Base-by-base conservation (phyloP, 2,888 invertebrate species). In the Caenorhabditis sp. region DNA sequence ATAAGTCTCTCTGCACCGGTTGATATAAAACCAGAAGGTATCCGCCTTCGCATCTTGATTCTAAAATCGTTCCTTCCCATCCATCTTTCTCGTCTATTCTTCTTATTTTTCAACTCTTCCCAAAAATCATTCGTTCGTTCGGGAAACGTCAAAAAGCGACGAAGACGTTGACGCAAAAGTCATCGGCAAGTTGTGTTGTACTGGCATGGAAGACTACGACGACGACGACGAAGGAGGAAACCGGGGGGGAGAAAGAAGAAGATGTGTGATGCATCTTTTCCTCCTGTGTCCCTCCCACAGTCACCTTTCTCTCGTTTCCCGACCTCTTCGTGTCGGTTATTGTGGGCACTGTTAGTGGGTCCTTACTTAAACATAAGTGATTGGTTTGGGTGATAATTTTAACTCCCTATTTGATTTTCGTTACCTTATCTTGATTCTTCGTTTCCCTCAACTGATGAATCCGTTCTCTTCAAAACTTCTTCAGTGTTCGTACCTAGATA, bases 201-300 rank as follows among this genome's bases (percentile, higher is more conserved):
- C 64, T 54, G 69, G 16, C 56, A 28, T 41, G 7, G 49, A 56
- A 54, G 54, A 54, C 4, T 63, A 51, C 56, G 44, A 56, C 19
- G 49, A 56, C 19, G 49, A 56, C 24, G 24, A 54, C 1, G 64
- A 54, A 54, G 61, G 28, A 16, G 59, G 44, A 68, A 26, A 51
- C 16, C 35, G 69, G 58, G 26, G 66, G 22, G 56, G 56, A 28
- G 47, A 61, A 24, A 44, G 22, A 77, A 35, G 66, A 56, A 72
- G 80, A 81, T 81, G 74, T 81, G 74, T 81, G 80, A 81, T 81
- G 80, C 80, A 69, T 54, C 59, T 74, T 81, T 66, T 61, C 69
- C 59, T 49, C 56, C 31, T 51, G 35, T 47, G 26, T 47, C 68
- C 54, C 59, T 41, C 68, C 68, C 68, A 14, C 68, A 54, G 6